phyloP scores from a whole-genome alignment of 2,113 vertebrate genomes.

The Poeciliopsis retropinna region DNA sequence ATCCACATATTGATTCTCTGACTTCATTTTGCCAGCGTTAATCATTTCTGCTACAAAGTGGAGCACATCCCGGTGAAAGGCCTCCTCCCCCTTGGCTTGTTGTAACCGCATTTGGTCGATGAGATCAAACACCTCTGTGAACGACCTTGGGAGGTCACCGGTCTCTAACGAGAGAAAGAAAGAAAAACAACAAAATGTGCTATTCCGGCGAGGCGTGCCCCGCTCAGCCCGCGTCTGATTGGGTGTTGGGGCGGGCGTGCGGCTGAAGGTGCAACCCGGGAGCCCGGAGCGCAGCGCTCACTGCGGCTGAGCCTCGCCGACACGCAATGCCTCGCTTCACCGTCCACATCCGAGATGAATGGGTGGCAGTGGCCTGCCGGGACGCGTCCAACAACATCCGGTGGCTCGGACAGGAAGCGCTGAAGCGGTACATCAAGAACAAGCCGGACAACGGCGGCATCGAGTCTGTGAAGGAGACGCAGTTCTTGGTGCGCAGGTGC shows the following conservation, averaged over 20 bases:
- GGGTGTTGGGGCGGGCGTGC: conserved; percentile 32
- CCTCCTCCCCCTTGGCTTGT: not conserved
- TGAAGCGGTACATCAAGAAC: conserved; percentile 93
- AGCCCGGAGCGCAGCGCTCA: conserved; percentile 31
- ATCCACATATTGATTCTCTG: not conserved
- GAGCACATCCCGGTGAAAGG: too few relatives aligned
- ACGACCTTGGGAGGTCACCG: conserved; percentile 38
- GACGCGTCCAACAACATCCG: conserved; percentile 74
- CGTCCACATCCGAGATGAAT: conserved; percentile 92
- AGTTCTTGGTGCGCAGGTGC: conserved; percentile 88
- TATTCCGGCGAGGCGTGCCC: not conserved
- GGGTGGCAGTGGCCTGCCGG: conserved; percentile 91
- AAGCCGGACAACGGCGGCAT: conserved; percentile 95
- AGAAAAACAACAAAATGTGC: conserved; percentile 34
- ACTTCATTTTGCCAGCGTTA: not conserved
- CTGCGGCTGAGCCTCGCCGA: conserved; percentile 17
- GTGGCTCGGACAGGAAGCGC: conserved; percentile 90
- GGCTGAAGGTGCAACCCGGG: conserved; percentile 34
- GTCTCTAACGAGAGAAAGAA: not conserved
- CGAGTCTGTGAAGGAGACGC: conserved; percentile 79
- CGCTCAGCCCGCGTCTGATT: conserved; percentile 53
- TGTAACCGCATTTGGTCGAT: not conserved
- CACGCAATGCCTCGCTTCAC: conserved; percentile 90
- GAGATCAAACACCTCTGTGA: conserved; percentile 34
- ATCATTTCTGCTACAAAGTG: not conserved